Evolutionary conservation across 2,797 vertebrate genomes (phyloP).

Genomic region (Crocidura indochinensis): DNA sequence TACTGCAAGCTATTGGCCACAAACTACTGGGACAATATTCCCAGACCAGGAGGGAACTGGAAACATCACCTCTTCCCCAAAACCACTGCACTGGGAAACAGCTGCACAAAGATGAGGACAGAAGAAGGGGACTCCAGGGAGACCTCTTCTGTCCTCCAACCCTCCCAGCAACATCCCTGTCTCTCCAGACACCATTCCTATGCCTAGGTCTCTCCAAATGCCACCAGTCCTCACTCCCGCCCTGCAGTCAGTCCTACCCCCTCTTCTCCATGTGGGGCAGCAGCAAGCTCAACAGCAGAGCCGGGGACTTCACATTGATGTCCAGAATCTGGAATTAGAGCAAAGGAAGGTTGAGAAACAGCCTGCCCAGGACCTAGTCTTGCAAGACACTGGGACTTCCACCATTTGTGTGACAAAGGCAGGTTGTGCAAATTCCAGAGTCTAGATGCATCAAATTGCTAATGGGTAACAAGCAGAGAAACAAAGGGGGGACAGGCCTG

Average conservation of each 20-base stretch:
- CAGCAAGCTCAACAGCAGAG: too few species aligned
- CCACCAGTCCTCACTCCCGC: too few species aligned
- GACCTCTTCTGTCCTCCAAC: not conserved
- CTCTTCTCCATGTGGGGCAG: too few species aligned
- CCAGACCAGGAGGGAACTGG: too few species aligned
- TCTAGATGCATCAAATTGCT: not conserved
- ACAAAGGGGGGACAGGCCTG: not conserved
- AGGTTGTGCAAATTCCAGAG: not conserved
- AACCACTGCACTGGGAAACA: not conserved
- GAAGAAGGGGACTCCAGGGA: not conserved
- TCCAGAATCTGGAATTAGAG: constrained; percentile 89
- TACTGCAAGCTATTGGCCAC: not conserved
- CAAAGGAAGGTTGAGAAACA: not conserved
- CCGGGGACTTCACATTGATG: constrained; percentile 92
- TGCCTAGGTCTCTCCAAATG: not conserved
- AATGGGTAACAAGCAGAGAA: not conserved
- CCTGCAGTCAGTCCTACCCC: too few species aligned
- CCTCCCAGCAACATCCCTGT: not conserved
- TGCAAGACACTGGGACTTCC: not conserved
- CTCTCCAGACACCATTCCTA: not conserved
- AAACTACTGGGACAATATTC: too few species aligned
- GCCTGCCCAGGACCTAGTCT: not conserved
- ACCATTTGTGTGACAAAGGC: not conserved
- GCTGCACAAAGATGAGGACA: not conserved
- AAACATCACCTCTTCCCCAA: not conserved